A percentile compares a stretch with the other conserved stretches of the same genome.
These are phyloP conservation scores for Alosa alosa DNA, from an alignment of 2,113 vertebrate species.

Conservation along the genomic window DNA sequence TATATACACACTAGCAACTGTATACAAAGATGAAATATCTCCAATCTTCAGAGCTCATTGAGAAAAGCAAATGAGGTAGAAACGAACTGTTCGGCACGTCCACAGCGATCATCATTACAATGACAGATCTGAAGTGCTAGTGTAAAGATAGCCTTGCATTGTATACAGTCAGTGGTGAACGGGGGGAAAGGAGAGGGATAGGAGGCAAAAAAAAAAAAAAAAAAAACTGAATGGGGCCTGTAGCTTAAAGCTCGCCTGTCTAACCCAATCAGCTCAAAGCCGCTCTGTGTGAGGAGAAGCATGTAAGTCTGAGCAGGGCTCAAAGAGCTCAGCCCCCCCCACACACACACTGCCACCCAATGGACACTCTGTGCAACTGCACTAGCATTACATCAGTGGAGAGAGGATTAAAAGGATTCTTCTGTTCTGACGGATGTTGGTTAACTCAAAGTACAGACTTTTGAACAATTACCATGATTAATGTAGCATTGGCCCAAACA, in stretches of 20 bases:
- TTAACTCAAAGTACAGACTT: slow-evolving; percentile 29
- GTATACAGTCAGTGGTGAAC: not conserved
- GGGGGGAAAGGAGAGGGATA: not conserved
- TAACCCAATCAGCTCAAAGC: slow-evolving; percentile 38
- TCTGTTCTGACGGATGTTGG: not conserved
- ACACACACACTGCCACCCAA: slow-evolving; percentile 68
- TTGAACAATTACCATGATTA: not conserved
- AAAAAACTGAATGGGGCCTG: slow-evolving; percentile 7
- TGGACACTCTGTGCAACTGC: slow-evolving; percentile 56
- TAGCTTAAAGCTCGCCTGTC: slow-evolving; percentile 20
- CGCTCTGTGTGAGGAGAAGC: slow-evolving; percentile 28
- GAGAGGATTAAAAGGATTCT: not conserved
- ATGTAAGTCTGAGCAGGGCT: slow-evolving; percentile 25
- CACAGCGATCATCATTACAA: not conserved
- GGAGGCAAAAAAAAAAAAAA: not conserved
- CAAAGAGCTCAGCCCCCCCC: slow-evolving; percentile 34
- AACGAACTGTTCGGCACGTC: not conserved
- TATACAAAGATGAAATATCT: not conserved
- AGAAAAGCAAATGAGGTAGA: not conserved
- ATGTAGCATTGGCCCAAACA: too few relatives aligned
- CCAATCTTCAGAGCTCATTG: not conserved
- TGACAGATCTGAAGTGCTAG: not conserved
- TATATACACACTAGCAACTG: not conserved
- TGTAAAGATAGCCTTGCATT: not conserved
- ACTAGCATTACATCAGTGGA: slow-evolving; percentile 20